Conservation (phyloP, 2,797 vertebrate species). For the Enteromius treurensis region DNA sequence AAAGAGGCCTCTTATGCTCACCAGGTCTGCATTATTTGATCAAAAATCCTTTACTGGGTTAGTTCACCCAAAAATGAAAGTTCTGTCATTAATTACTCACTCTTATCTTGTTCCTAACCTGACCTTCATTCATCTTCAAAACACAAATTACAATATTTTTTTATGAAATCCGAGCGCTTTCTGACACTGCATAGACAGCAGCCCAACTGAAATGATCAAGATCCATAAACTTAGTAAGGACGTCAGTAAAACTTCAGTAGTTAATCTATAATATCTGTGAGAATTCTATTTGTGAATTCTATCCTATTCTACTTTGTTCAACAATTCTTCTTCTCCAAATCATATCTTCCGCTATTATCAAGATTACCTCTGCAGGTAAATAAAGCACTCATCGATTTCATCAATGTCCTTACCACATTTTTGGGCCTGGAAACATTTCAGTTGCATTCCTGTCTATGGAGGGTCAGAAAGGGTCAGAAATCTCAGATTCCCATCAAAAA, state of each 20-base stretch:
- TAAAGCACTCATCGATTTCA: background rate
- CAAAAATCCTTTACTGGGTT: background rate
- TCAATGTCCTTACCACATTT: no score
- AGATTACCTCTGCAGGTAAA: background rate
- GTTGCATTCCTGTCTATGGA: no score
- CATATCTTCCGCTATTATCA: background rate
- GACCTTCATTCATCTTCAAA: background rate
- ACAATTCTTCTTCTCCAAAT: background rate
- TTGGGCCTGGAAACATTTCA: no score
- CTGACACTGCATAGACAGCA: background rate
- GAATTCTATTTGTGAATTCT: background rate
- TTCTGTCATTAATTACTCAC: background rate
- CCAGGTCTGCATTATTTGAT: background rate
- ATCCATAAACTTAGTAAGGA: background rate
- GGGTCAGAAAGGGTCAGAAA: no score
- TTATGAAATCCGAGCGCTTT: background rate
- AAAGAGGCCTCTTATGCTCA: background rate
- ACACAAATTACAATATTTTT: background rate
- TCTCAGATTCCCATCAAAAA: no score
- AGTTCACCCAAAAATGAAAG: background rate
- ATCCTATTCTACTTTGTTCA: background rate
- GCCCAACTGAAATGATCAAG: background rate
- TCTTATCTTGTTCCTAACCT: background rate
- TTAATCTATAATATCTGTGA: background rate
- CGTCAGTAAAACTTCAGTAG: background rate